Evolutionary conservation across 2,888 invertebrate species (phyloP), one percentile per base, ranked within the genome.

Genomic region (Lasiommata megera): DNA sequence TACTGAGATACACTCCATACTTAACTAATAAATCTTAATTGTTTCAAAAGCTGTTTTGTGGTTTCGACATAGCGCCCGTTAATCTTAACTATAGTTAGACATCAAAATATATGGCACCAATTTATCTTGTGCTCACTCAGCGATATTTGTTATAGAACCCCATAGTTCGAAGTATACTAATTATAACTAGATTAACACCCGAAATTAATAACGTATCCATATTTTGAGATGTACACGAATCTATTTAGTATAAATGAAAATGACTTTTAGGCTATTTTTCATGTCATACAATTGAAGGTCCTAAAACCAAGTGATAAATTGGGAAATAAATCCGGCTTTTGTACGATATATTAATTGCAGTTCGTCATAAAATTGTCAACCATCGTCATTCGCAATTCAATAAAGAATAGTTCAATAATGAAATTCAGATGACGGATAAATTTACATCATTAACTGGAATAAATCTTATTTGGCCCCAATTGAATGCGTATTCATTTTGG

Each of bases 381-480:
- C 5, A 23, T 5, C 5, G 23, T 16, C 46, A 47, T 47, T 16
- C 14, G 9, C 29, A 12, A 44, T 44, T n/a, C 12, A 29, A 12
- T 44, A 44, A 16, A n/a, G 34, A 47, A 31, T 47, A 31, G 46
- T 31, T 31, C 31, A 31, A 34, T 47, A 47, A 14, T 34, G 46
- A 34, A 47, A 47, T 47, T 31, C 46, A 47, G 43, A 43, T 43
- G 46, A n/a, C 31, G 46, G 46, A 31, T 31, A 47, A 47, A 47
- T 47, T 47, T 47, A 47, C 46, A 47, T 47, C 46, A 47, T 47
- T 47, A 47, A 47, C 16, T 47, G 46, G 46, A 34, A 47, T 47
- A 34, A 47, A 47, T 47, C 46, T 47, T 47, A 47, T 47, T 47
- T 47, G 46, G 16, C 23, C 17, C 17, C 17, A 47, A 34, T 47